Conservation (phyloP, 2,888 invertebrate species). For the Thereva unica region DNA sequence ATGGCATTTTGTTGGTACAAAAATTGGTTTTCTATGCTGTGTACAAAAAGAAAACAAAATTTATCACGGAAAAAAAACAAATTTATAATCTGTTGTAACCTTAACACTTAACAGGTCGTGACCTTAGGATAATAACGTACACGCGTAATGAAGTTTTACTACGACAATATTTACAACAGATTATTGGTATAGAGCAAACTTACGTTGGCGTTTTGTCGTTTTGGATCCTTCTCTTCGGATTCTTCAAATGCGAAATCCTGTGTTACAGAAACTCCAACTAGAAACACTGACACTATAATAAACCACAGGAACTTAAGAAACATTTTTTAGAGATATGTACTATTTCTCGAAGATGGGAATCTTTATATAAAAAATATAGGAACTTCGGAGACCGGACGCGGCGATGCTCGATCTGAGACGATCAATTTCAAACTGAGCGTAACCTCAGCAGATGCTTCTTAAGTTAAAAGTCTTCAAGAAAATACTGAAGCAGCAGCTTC, state of each 20-base stretch:
- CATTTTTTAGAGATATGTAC: conserved; percentile 9
- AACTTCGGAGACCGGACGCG: background rate
- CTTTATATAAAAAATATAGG: too few relatives aligned
- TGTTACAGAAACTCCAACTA: background rate
- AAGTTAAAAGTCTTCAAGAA: background rate
- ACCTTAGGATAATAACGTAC: background rate
- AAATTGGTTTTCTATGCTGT: conserved; percentile 64
- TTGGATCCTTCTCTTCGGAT: conserved; percentile 48
- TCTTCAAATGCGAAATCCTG: conserved; percentile 48
- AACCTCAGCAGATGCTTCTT: background rate
- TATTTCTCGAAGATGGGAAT: too few relatives aligned
- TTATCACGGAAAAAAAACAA: background rate
- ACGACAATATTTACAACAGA: background rate
- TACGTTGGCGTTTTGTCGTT: conserved; percentile 51
- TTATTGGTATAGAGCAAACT: conserved; percentile 38
- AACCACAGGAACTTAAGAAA: background rate
- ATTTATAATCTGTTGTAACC: background rate
- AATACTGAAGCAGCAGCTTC: background rate
- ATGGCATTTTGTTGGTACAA: conserved; percentile 64
- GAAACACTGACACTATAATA: background rate
- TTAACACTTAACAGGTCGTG: background rate
- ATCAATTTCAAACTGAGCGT: conserved; percentile 17
- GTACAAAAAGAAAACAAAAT: conserved; percentile 20
- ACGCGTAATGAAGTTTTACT: conserved; percentile 14
- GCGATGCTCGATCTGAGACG: conserved; percentile 2